Evolutionary conservation across 1,140 invertebrate species (phyloP), one percentile per base, ranked within the genome.

Genomic region (Megathymus violae): DNA sequence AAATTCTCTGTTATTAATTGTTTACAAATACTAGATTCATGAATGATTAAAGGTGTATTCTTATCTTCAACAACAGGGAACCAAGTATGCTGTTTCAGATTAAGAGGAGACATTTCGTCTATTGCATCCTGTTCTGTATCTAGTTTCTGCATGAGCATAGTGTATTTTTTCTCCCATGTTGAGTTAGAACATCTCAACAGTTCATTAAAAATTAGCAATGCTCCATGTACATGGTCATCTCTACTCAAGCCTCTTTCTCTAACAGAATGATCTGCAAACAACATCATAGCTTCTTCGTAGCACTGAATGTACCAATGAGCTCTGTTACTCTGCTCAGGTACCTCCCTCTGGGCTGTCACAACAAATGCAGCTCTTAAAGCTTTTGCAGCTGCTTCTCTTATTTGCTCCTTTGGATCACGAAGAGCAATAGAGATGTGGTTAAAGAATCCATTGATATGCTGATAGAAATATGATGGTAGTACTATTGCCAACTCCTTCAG

Each of bases 381-480:
- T 76, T 98, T 97, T 0, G 97, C 97, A 7, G 97, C 98, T 10
- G 95, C 95, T 89, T 99, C 97, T 62, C 98, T 92, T 62, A 99
- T 96, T 3, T 94, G 93, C 4, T 97, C 94, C 91, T 99, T 99
- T 0, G 96, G 95, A 92, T 99, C 98, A 67, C 96, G 93, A 11
- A 99, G 94, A 7, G 97, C 97, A 81, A 96, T 96, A 79, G 99
- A 98, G 50, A 99, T 99, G 22, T 96, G 93, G 67, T 99, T 97
- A 85, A 99, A 99, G 88, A 99, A 99, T 43, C 95, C 95, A 31
- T 96, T 96, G 0, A 99, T 97, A 92, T 98, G 97, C 91, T 99
- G 98, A 85, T 98, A 99, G 88, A 99, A 99, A 89, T 98, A 98
- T 16, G 98, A 99, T 1, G 98, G 98, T 90, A 98, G 97, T 11